A percentile compares a stretch with the other conserved stretches of the same genome.
Conservation (phyloP, 1,140 invertebrate species). For the Cyrtorhinus lividipennis region DNA sequence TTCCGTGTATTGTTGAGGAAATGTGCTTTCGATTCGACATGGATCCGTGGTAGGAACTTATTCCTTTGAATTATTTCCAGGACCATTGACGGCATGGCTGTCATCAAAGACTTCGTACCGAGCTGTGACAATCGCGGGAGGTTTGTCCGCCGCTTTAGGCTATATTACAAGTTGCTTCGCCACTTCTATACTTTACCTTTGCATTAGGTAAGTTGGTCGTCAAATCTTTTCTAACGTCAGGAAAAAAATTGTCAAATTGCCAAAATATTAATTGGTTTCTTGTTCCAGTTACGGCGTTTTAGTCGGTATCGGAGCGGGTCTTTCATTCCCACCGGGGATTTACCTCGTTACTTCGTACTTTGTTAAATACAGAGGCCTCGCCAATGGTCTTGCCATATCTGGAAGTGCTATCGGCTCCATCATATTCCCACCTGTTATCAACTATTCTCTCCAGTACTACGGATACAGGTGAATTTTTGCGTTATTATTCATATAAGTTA, state of each 20-base stretch:
- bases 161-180: conserved; percentile 76
- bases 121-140: conserved; percentile 75
- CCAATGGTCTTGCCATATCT: conserved; percentile 78
- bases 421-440: conserved; percentile 58
- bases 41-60: no score
- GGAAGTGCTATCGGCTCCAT: conserved; percentile 70
- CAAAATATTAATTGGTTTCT: neutral
- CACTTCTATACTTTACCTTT: conserved; percentile 55
- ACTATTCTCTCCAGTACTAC: conserved; percentile 50
- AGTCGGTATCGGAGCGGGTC: conserved; percentile 63
- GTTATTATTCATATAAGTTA: no score
- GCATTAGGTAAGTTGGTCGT: conserved; percentile 48
- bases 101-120: conserved; percentile 82
- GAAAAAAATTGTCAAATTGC: no score
- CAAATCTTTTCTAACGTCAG: no score
- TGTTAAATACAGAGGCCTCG: conserved; percentile 58
- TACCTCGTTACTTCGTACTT: conserved; percentile 84
- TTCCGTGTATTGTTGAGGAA: no score
- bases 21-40: no score
- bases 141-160: conserved; percentile 63
- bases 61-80: no score
- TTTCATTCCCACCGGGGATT: conserved; percentile 74
- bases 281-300: conserved; percentile 57
- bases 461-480: conserved; percentile 47
- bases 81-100: conserved; percentile 76